Percentiles rank a stretch among this genome's conserved stretches.
phyloP scores from a whole-genome alignment of 2,113 vertebrate species.

The Pygoscelis antarcticus region DNA sequence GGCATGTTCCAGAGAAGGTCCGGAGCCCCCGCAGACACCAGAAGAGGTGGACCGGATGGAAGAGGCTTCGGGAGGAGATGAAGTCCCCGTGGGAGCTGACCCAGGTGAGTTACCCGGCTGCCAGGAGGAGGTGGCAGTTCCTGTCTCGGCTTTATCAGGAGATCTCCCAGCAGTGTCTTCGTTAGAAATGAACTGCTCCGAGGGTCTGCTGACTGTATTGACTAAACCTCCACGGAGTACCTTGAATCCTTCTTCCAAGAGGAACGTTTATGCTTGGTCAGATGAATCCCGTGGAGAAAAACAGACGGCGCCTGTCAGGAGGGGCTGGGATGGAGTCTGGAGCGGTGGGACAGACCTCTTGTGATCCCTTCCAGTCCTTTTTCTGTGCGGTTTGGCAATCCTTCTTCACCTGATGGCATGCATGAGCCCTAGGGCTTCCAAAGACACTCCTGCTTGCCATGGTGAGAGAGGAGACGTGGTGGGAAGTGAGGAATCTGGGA shows the following conservation, averaged over 20 bases:
- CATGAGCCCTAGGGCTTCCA: neutral
- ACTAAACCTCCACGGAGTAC: neutral
- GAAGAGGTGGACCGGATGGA: neutral
- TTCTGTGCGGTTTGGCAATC: neutral
- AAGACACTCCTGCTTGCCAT: neutral
- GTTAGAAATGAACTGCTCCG: neutral
- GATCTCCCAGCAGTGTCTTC: neutral
- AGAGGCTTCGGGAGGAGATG: neutral
- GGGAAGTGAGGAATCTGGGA: neutral
- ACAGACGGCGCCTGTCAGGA: neutral
- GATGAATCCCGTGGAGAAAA: neutral
- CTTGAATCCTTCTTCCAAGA: neutral
- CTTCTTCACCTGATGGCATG: neutral
- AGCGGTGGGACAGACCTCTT: neutral
- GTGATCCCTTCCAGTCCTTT: neutral
- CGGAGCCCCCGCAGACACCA: neutral
- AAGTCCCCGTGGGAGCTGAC: neutral
- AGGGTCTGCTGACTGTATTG: neutral
- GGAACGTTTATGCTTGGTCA: neutral
- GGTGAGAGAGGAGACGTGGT: neutral
- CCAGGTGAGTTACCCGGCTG: conserved; percentile 31
- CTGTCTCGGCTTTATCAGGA: neutral
- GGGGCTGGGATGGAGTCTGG: neutral
- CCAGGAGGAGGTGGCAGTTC: neutral
- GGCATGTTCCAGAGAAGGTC: rapidly evolving